Evolutionary conservation across 2,888 invertebrate genomes (phyloP), one percentile per base, ranked within the genome.

Genomic region (Hirtodrosophila duncani): DNA sequence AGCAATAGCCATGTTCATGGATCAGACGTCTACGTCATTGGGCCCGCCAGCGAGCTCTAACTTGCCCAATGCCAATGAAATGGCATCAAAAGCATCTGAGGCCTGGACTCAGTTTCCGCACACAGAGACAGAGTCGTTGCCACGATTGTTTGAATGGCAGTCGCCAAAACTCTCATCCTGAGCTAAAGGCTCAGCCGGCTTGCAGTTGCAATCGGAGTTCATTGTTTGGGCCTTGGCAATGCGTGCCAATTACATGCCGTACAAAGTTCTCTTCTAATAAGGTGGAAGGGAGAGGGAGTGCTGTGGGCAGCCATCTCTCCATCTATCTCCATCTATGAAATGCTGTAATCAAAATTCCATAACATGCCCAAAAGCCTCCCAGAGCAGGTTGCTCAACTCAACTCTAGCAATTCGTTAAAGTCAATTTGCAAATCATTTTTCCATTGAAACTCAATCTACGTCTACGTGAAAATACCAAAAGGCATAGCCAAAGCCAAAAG

Each of bases 371-470:
- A 50, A 44, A 56, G 56, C 39, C 36, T 48, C 30, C 46, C 24
- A 27, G 44, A 64, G 68, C 67, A 67, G 68, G 67, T 67, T 67
- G 27, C 58, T 70, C 59, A 62, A n/a, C n/a, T n/a, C n/a, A n/a
- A n/a, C 61, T 65, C 67, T 59, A 65, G 75, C 82, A 82, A 82
- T 82, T 82, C 82, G 82, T 81, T 81, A 81, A 81, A 82, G 81
- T 82, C 81, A 82, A 82, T 82, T 82, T 82, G 82, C 82, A 82
- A 82, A 82, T 82, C 82, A 82, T 81, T 82, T 82, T 82, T 82
- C 82, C 82, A 82, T 79, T 80, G 82, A 82, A 82, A 82, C 77
- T 74, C 81, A 75, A 82, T 81, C 79, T 81, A 63, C 79, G 74
- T 62, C 79, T 63, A 71, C 79, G 71, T 78, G 74, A 74, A 74